Evolutionary conservation across 1,140 invertebrate genomes (phyloP), one percentile per base, ranked within the genome.

Genomic region (Macrostomum lignano): DNA sequence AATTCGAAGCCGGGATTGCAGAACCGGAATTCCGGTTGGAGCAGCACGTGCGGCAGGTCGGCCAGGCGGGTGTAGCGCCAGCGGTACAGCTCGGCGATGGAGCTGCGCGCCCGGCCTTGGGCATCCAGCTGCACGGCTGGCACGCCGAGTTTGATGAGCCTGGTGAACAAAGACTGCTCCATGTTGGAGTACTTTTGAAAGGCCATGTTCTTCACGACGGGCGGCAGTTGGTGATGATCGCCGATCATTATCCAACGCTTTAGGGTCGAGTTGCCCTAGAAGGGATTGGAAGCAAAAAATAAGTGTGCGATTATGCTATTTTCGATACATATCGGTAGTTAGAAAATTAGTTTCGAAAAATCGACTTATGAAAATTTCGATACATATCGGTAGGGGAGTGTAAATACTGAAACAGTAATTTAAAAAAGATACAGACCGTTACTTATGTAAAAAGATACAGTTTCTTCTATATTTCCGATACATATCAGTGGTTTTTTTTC

Each of bases 241-340:
- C 88, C 91, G 48, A 98, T 96, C 91, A 99, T 99, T 33, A 98
- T 93, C 88, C 91, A 99, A 9, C 91, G 67, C 58, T 98, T 98
- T 20, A 98, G n/a, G n/a, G 55, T 1, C 88, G 67, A 56, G 86
- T 94, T 19, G n/a, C 11, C n/a, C 14, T 23, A 7, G 24, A 14
- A n/a, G 14, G 11, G n/a, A n/a, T n/a, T n/a, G n/a, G n/a, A n/a
- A n/a, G n/a, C n/a, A n/a, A n/a, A n/a, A n/a, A n/a, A n/a, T n/a
- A n/a, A n/a, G n/a, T n/a, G n/a, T n/a, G n/a, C n/a, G n/a, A n/a
- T n/a, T n/a, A n/a, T n/a, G n/a, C n/a, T n/a, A n/a, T n/a, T n/a
- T n/a, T n/a, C n/a, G n/a, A n/a, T n/a, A n/a, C n/a, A n/a, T n/a
- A n/a, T n/a, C n/a, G n/a, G n/a, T n/a, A n/a, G n/a, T n/a, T n/a